Evolutionary conservation across 2,888 invertebrate genomes (phyloP), one percentile per base, ranked within the genome.

Genomic region (Zonitis immaculata): DNA sequence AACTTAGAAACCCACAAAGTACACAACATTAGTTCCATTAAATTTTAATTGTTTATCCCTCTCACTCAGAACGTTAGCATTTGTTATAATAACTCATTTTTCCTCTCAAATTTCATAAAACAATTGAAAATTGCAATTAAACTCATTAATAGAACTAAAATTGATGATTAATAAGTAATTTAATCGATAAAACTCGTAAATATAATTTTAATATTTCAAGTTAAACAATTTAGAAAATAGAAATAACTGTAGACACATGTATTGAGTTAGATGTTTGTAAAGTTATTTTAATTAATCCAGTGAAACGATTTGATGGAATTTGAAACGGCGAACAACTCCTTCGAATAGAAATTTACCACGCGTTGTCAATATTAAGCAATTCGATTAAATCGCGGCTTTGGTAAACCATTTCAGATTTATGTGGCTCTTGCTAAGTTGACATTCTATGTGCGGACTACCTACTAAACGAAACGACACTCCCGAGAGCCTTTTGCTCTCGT

Each of bases 331-430:
- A 64, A 59, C 60, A 44, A 54, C 51, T 51, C 58, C 60, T 56
- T 57, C 52, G 62, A 56, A 65, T 64, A 58, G 61, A 62, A 62
- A 63, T 64, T 61, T 63, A 60, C 56, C 61, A 66, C 66, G 66
- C 62, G 65, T 66, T 66, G 64, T 69, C 66, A 67, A 69, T 71
- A 71, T 70, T 69, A 69, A 67, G 66, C 68, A 69, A 69, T 71
- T 69, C 68, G 68, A 71, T 71, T 70, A 70, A 69, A 70, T 67
- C 66, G 58, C 60, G 61, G 60, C 62, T 62, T 65, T 62, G 61
- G 63, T 66, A 66, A 66, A 67, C 66, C 65, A 62, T 64, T 65
- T 57, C 62, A 65, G 64, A 68, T 68, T 68, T 68, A 68, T 67
- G 65, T 64, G 63, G 59, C 53, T 54, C 59, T 49, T 58, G 60